phyloP scores from a whole-genome alignment of 2,888 invertebrate genomes.

The Rotaria macrura region DNA sequence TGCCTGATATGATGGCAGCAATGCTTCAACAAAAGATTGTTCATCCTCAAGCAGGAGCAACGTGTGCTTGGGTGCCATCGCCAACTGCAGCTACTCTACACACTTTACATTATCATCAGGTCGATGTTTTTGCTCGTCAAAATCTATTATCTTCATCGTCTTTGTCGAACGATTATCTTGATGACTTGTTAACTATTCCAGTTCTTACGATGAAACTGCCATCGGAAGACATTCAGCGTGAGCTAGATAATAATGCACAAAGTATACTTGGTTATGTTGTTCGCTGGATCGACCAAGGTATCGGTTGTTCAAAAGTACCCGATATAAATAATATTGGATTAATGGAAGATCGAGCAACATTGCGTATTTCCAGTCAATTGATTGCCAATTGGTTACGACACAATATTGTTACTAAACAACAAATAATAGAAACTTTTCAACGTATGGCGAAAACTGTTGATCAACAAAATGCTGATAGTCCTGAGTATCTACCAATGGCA shows the following conservation, averaged over 20 bases:
- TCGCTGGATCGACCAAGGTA: background rate
- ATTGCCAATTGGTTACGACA: background rate
- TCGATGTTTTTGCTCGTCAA: background rate
- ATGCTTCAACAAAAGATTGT: background rate
- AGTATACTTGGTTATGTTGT: background rate
- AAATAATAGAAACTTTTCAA: background rate
- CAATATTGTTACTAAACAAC: background rate
- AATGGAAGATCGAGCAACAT: background rate
- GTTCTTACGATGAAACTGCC: background rate
- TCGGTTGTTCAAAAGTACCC: background rate
- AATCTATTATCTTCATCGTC: background rate
- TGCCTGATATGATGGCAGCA: background rate
- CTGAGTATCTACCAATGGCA: background rate
- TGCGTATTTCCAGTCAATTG: background rate
- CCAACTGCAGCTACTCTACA: background rate
- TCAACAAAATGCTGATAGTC: background rate
- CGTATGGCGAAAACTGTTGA: background rate
- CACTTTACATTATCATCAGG: background rate
- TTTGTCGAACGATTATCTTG: background rate
- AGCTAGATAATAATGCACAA: background rate
- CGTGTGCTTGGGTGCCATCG: background rate
- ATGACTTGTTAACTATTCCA: background rate
- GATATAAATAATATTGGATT: background rate
- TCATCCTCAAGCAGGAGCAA: background rate
- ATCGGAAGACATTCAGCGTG: background rate